These are phyloP conservation scores for Genyomyrus donnyi DNA, from an alignment of 2,113 vertebrate species.

Conservation along the genomic window DNA sequence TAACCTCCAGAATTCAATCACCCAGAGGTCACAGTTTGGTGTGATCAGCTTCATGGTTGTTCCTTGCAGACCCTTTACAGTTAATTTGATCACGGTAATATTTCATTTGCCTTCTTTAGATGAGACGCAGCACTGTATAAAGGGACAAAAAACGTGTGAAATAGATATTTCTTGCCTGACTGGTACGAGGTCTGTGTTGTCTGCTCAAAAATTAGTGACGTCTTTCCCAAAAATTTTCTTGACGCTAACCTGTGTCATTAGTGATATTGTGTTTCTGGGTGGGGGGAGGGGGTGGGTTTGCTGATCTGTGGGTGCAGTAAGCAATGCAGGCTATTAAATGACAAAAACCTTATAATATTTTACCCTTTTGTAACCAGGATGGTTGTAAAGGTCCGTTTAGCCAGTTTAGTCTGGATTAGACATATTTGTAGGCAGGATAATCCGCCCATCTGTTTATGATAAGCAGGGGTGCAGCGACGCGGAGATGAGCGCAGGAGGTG, in stretches of 20 bases:
- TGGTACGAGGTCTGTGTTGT: not conserved
- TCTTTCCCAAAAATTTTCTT: not conserved
- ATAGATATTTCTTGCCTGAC: not conserved
- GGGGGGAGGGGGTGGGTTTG: not conserved
- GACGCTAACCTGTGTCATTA: not conserved
- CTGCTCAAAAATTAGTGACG: not conserved
- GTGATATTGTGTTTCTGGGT: not conserved
- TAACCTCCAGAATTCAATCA: not conserved
- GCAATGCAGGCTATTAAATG: not conserved
- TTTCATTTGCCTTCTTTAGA: not conserved
- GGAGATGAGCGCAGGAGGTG: not conserved
- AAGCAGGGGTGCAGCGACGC: not conserved
- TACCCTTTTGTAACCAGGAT: not conserved
- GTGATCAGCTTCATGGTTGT: not conserved
- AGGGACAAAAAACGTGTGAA: not conserved
- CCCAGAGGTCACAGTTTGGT: not conserved
- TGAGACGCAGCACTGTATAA: not conserved
- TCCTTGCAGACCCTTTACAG: not conserved
- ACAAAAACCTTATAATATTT: not conserved
- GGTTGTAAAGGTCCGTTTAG: not conserved
- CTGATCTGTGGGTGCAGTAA: not conserved
- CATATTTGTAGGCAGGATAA: not conserved
- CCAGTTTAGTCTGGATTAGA: not conserved
- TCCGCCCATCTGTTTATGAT: not conserved
- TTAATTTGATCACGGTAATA: not conserved